Conservation (phyloP, 2,113 vertebrate genomes). For the Dromaius novaehollandiae region DNA sequence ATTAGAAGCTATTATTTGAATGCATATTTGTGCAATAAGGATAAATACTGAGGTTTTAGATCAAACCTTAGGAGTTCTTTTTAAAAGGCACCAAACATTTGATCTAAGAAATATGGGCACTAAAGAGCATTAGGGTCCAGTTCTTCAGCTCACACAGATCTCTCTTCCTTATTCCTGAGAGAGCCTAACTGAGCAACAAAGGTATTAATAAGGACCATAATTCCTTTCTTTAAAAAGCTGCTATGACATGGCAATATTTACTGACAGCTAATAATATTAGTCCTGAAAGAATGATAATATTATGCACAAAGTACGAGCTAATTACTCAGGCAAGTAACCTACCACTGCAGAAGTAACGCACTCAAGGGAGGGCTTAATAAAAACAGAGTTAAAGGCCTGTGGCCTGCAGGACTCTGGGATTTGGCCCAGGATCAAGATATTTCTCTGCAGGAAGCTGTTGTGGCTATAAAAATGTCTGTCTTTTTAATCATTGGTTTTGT, state of each 20-base stretch:
- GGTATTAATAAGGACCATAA: not conserved
- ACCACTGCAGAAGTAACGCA: not conserved
- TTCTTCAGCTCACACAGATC: not conserved
- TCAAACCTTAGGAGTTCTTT: not conserved
- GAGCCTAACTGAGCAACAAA: not conserved
- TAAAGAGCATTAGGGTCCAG: accelerated
- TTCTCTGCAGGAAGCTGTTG: constrained; percentile 38
- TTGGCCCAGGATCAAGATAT: not conserved
- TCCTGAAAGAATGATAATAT: not conserved
- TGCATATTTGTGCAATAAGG: not conserved
- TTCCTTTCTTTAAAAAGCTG: not conserved
- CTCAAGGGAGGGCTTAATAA: not conserved
- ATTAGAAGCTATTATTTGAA: not conserved
- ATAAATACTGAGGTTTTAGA: not conserved
- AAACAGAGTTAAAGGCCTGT: not conserved
- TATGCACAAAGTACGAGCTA: not conserved
- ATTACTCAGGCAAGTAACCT: not conserved
- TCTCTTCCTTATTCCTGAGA: not conserved
- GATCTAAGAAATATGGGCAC: not conserved
- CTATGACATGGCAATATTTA: not conserved
- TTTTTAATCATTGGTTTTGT: constrained; percentile 1
- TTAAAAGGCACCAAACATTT: too few relatives aligned
- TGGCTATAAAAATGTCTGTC: not conserved
- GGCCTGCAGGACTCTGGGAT: not conserved
- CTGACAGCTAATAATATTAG: not conserved